Base-by-base conservation (phyloP, 2,888 invertebrate genomes). In the Cynaeus angustus region DNA sequence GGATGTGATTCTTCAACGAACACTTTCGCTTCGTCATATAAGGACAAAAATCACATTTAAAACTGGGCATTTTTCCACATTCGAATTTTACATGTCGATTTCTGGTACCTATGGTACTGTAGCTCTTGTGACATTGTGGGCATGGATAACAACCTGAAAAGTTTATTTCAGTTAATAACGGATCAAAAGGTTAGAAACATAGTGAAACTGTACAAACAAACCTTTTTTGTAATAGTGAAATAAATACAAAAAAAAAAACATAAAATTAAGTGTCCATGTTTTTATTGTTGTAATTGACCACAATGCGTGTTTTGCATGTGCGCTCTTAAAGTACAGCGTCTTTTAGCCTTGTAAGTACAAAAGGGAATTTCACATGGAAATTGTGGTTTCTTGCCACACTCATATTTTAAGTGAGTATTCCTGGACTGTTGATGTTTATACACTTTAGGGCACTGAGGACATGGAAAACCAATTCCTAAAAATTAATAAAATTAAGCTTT, bases 91-190 rank as follows among this genome's bases (percentile, higher is more conserved):
- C 76, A 80, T 93, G 93, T 78, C 92, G 88, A 80, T 90, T 88
- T 78, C 92, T 88, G 30, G 91, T 91, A 78, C 91, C 90, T 84
- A 91, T 91, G 86, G 92, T 91, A 72, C 90, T 89, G 84, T 93
- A 93, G 77, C 89, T 89, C 82, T 91, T 89, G 80, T 91, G 90
- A 83, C 93, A 93, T 75, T 88, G 89, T 72, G 88, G 88, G 82
- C 93, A 86, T 9, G 43, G 70, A 16, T 59, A 68, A 5, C 61
- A 43, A 61, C 66, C 74, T 74, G 66, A 64, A 74, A 74, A 67
- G 1, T 10, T 41, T 12, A 41, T 41, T 33, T 7, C 33, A 33
- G n/a, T 33, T 33, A 33, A n/a, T 33, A 33, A n/a, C n/a, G n/a
- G n/a, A n/a, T n/a, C n/a, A n/a, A n/a, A n/a, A n/a, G n/a, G n/a